Evolutionary conservation across 2,113 vertebrate genomes (phyloP).

Genomic region (Mus musculus): DNA sequence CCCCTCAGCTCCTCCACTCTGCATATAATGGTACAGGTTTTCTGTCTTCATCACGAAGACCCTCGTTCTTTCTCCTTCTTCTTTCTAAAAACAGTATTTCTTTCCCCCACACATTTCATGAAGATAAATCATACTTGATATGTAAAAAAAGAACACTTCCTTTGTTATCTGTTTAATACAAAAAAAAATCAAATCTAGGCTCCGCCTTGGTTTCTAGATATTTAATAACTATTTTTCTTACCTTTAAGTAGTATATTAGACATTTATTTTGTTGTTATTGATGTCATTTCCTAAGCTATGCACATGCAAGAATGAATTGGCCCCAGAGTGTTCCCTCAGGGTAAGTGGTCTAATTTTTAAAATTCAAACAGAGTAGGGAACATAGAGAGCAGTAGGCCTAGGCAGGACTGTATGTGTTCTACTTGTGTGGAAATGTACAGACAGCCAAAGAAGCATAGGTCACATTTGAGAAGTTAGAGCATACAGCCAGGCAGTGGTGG

Average conservation of each 20-base stretch:
- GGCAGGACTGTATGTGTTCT: too few species aligned
- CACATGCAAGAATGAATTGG: background rate
- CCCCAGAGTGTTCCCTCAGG: background rate
- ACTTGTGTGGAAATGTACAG: background rate
- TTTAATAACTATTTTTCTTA: background rate
- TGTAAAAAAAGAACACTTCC: background rate
- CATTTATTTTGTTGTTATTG: background rate
- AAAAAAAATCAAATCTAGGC: constrained; percentile 32
- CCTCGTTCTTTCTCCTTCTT: background rate
- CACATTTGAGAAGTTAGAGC: background rate
- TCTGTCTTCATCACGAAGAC: background rate
- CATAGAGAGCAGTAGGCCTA: background rate
- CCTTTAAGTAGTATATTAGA: background rate
- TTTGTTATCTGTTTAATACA: constrained; percentile 10
- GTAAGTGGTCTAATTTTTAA: background rate
- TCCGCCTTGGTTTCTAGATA: background rate
- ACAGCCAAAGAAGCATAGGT: background rate
- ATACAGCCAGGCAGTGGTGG: too few species aligned
- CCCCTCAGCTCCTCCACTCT: too few species aligned
- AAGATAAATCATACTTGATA: background rate
- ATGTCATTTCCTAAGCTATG: background rate
- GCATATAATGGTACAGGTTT: background rate
- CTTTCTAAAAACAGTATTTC: background rate
- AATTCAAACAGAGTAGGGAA: background rate
- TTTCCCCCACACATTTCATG: background rate